Evolutionary conservation across 2,113 vertebrate genomes (phyloP).

Genomic region (Corythaeola cristata): DNA sequence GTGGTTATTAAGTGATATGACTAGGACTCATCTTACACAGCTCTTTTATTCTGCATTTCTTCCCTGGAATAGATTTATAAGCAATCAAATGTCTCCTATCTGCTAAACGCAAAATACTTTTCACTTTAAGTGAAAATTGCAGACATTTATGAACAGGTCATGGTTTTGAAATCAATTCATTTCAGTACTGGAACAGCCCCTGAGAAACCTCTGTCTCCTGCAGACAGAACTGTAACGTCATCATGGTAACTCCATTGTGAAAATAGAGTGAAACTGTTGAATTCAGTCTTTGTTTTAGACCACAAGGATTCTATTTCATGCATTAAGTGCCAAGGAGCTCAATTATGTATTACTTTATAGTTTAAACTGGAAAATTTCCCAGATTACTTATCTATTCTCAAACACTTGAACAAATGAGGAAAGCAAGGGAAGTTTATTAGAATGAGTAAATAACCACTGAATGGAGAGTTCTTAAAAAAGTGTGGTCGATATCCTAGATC

Average conservation of each 20-base stretch:
- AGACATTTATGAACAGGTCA: not conserved
- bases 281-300: slow-evolving; percentile 31
- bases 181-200: not conserved
- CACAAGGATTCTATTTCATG: slow-evolving; percentile 14
- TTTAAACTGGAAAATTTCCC: slow-evolving; percentile 24
- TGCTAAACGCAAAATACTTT: slow-evolving; percentile 12
- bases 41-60: not conserved
- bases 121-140: not conserved
- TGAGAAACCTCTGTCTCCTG: slow-evolving; percentile 12
- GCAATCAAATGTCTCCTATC: not conserved
- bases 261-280: not conserved
- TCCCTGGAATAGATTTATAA: not conserved
- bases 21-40: not conserved
- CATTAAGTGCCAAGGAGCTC: not conserved
- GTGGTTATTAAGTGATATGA: not conserved
- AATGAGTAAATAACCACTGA: slow-evolving; percentile 20
- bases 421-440: not conserved
- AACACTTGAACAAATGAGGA: not conserved
- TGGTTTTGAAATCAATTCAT: slow-evolving; percentile 20
- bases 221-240: slow-evolving; percentile 16
- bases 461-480: not conserved
- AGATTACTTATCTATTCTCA: slow-evolving; percentile 1
- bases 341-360: slow-evolving; percentile 18
- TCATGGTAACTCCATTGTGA: not conserved
- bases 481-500: not conserved